Evolutionary conservation across 2,113 vertebrate species (phyloP).

Genomic region (Zosterops japonicus): DNA sequence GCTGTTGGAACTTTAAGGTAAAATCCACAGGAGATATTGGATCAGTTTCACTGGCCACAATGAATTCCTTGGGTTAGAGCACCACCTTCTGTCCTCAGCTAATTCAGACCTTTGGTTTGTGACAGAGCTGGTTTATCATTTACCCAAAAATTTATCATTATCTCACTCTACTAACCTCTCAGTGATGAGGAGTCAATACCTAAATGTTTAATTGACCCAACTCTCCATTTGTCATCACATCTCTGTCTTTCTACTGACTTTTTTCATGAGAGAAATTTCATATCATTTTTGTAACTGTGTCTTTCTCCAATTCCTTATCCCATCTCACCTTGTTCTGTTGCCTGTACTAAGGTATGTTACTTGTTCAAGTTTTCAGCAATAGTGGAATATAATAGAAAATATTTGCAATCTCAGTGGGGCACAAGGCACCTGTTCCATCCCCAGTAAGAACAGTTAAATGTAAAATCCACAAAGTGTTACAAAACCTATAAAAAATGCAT

Average conservation of each 20-base stretch:
- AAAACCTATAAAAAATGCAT: neutral
- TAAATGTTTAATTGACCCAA: neutral
- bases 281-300: neutral
- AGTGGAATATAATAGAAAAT: neutral
- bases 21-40: neutral
- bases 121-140: neutral
- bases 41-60: neutral
- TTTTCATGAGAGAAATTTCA: neutral
- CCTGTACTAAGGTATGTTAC: neutral
- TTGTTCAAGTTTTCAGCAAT: neutral
- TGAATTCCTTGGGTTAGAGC: neutral
- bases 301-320: neutral
- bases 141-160: neutral
- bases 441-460: neutral
- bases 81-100: constrained; percentile 17
- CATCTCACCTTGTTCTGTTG: neutral
- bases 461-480: neutral
- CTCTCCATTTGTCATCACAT: neutral
- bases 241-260: neutral
- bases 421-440: neutral
- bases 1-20: neutral
- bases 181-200: neutral
- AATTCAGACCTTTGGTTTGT: neutral
- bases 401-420: neutral
- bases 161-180: neutral